phyloP scores from a whole-genome alignment of 1,140 invertebrate genomes.

The Penaeus indicus region DNA sequence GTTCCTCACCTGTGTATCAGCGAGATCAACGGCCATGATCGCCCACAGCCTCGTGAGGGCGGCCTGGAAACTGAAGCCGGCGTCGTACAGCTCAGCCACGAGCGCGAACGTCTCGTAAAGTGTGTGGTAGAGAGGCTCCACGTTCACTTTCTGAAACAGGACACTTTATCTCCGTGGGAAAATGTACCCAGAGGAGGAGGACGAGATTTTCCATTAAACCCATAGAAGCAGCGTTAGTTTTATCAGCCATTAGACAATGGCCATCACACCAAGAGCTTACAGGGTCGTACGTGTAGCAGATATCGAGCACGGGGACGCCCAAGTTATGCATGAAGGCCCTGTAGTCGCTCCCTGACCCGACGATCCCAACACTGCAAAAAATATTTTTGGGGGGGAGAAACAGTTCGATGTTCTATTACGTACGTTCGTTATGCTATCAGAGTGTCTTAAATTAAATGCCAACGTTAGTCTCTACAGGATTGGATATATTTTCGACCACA shows the following conservation, averaged over 20 bases:
- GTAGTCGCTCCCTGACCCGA: constrained; percentile 59
- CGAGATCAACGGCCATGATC: constrained; percentile 49
- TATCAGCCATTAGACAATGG: not conserved
- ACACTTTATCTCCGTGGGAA: not conserved
- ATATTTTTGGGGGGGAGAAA: not conserved
- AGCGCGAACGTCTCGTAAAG: constrained; percentile 65
- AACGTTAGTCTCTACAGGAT: not conserved
- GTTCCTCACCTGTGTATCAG: constrained; percentile 41
- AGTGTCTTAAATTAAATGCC: too few relatives aligned
- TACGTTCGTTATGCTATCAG: not conserved
- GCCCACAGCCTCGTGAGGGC: constrained; percentile 66
- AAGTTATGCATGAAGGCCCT: constrained; percentile 57
- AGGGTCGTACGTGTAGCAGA: constrained; percentile 45
- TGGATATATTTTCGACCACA: not conserved
- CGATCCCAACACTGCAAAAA: not conserved
- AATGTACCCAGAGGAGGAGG: too few relatives aligned
- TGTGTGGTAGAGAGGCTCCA: constrained; percentile 64
- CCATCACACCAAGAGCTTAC: not conserved
- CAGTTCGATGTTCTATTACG: not conserved
- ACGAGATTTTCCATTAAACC: not conserved
- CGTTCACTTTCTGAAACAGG: constrained; percentile 33
- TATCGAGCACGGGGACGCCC: constrained; percentile 56
- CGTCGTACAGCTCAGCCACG: constrained; percentile 59
- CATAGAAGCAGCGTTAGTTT: too few relatives aligned
- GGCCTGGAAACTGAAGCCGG: constrained; percentile 60